These are phyloP conservation scores for Microplitis deprimator DNA, from an alignment of 2,888 invertebrate species.

Conservation along the genomic window DNA sequence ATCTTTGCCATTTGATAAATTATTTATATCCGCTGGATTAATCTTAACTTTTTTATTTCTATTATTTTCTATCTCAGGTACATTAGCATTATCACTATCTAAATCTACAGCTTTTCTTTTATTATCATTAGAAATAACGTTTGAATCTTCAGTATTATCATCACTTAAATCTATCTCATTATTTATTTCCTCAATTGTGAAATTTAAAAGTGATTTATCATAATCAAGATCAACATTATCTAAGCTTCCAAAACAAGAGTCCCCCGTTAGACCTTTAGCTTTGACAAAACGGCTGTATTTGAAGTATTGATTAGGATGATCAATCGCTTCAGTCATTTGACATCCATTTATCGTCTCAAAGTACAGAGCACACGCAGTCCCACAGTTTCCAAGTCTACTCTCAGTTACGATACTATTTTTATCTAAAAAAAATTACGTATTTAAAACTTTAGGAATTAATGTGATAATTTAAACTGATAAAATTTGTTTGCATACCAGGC, in stretches of 20 bases:
- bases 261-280: background rate
- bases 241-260: no score
- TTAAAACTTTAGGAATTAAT: background rate
- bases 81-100: background rate
- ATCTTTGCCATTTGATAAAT: no score
- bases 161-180: no score
- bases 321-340: background rate
- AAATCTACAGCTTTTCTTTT: no score
- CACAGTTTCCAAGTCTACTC: background rate
- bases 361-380: constrained; percentile 18
- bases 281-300: background rate
- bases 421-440: constrained; percentile 8
- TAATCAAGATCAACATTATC: no score
- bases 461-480: background rate
- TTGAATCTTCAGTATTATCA: no score
- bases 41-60: no score
- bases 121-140: no score
- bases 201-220: no score
- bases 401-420: background rate
- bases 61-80: no score
- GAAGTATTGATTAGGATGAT: constrained; percentile 25
- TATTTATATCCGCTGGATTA: no score
- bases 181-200: no score
- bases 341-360: constrained; percentile 12
- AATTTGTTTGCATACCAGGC: background rate